These are phyloP conservation scores for Cyrtorhinus lividipennis DNA, from an alignment of 1,140 invertebrate genomes.

Conservation along the genomic window DNA sequence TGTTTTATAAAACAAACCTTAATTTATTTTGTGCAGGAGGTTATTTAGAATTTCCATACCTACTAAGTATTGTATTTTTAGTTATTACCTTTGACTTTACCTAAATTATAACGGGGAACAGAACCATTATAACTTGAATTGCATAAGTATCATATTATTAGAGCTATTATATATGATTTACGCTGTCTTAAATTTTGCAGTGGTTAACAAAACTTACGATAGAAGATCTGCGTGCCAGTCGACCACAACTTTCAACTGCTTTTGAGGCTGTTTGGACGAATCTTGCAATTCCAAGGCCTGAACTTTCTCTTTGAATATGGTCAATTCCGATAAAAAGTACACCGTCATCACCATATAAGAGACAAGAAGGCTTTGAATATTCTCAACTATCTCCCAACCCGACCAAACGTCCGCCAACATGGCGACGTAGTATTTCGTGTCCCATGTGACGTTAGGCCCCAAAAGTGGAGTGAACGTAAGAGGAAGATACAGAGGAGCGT, in stretches of 20 bases:
- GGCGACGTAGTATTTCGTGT: neutral
- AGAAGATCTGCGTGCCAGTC: neutral
- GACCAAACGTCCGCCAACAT: neutral
- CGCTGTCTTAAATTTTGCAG: too few relatives aligned
- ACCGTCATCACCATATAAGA: neutral
- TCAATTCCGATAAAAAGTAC: neutral
- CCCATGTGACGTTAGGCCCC: neutral
- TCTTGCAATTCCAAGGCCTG: neutral
- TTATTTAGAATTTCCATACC: too few relatives aligned
- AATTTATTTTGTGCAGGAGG: too few relatives aligned
- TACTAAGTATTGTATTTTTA: too few relatives aligned
- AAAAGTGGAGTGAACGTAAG: neutral
- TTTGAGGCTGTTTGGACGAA: neutral
- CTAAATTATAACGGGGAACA: too few relatives aligned
- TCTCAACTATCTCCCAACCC: neutral
- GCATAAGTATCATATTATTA: too few relatives aligned
- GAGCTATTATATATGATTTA: too few relatives aligned
- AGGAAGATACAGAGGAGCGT: neutral
- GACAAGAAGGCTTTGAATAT: neutral
- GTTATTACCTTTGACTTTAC: too few relatives aligned
- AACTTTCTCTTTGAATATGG: neutral
- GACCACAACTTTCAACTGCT: neutral
- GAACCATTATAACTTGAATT: too few relatives aligned
- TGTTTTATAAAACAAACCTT: too few relatives aligned
- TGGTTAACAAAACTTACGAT: too few relatives aligned